Evolutionary conservation across 2,797 vertebrate species (phyloP).

Genomic region (Pipistrellus nathusii): DNA sequence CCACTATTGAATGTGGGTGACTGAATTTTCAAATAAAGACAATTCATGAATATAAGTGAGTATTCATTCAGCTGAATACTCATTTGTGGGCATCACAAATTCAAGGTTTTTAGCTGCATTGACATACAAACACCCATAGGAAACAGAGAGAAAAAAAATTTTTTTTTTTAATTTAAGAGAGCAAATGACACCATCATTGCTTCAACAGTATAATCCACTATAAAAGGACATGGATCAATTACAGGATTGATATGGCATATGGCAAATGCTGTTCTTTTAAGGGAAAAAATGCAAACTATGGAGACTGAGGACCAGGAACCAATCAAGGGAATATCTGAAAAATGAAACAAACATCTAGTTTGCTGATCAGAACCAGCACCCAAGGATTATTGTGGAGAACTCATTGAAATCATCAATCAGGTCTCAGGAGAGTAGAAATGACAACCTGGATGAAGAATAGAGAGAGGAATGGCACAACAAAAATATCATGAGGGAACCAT

Average conservation of each 20-base stretch:
- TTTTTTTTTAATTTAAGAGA: neutral
- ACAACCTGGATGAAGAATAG: conserved; percentile 78
- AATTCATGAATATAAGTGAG: neutral
- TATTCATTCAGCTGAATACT: neutral
- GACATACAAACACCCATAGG: neutral
- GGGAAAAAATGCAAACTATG: conserved; percentile 70
- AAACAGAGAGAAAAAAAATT: neutral
- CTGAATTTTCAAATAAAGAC: conserved; percentile 30
- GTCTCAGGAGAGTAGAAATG: conserved; percentile 71
- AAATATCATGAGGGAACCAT: neutral
- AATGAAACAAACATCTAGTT: conserved; percentile 75
- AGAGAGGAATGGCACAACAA: conserved; percentile 43
- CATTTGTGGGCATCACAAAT: neutral
- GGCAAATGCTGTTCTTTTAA: conserved; percentile 75
- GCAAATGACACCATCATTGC: conserved; percentile 57
- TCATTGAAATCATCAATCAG: conserved; percentile 76
- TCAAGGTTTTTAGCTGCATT: neutral
- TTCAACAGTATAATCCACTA: conserved; percentile 70
- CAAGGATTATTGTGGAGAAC: conserved; percentile 74
- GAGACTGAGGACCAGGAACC: conserved; percentile 76
- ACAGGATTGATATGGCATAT: conserved; percentile 77
- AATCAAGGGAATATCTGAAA: conserved; percentile 80
- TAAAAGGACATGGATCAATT: conserved; percentile 73
- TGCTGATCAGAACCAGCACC: conserved; percentile 81
- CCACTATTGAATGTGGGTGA: neutral